Evolutionary conservation across 2,797 vertebrate genomes (phyloP), one percentile per base, ranked within the genome.

Genomic region (Sebastes miniatus): DNA sequence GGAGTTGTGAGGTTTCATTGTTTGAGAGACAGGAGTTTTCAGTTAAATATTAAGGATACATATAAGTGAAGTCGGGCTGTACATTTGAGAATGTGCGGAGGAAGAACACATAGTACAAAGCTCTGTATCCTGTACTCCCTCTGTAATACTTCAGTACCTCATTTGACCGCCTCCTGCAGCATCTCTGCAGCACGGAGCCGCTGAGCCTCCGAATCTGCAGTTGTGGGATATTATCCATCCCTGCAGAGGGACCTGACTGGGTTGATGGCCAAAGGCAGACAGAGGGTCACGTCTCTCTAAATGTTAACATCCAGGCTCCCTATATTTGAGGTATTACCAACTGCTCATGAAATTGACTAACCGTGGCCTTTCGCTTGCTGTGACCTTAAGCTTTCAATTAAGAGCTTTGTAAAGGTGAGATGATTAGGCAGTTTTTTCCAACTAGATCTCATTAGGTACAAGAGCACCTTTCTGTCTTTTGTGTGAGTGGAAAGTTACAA

Each of bases 361-460:
- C 50, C 14, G 5, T 73, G 68, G 52, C 52, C 80, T 79, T 76
- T 81, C 0, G 2, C 62, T 84, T 24, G 31, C n/a, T 32, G 22
- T 81, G 85, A 83, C 83, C 67, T 90, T 76, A 71, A 73, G 39
- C 25, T 80, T 83, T 80, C 56, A 80, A 81, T 85, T 80, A 88
- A 76, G 54, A 79, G 50, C 75, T 82, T 70, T 73, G 31, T 64
- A 77, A 82, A 86, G 86, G 85, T 83, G 59, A 84, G 56, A 63
- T 57, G 22, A 74, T 80, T 69, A 10, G 12, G 32, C 20, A 10
- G 59, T 69, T 69, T 66, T 31, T 58, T 59, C 5, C 27, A 66
- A 63, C n/a, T 39, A 57, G 25, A 61, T 47, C 20, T 84, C 52
- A 74, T 81, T 80, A 69, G 29, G n/a, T 16, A 29, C 27, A 52